These are phyloP conservation scores for Rhipidura dahli DNA, from an alignment of 2,113 vertebrate species.

Conservation along the genomic window DNA sequence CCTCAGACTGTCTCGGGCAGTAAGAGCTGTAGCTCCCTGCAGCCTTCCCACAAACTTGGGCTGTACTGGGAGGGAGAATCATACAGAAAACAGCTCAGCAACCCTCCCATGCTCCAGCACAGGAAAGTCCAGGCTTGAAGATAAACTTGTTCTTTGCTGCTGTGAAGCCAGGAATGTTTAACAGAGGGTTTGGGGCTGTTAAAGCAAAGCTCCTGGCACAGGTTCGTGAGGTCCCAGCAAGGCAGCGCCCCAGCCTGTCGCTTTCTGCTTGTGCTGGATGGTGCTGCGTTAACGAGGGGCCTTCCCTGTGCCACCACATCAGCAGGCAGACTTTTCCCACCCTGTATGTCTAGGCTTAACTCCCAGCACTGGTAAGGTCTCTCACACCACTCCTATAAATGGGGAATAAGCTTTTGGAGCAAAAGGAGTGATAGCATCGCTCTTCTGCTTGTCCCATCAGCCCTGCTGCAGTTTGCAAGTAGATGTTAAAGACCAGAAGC, in stretches of 20 bases:
- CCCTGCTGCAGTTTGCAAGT: background rate
- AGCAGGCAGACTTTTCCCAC: background rate
- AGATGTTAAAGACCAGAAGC: background rate
- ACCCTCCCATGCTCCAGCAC: background rate
- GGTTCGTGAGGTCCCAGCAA: background rate
- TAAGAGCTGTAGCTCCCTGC: background rate
- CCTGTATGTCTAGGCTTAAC: background rate
- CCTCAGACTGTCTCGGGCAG: background rate
- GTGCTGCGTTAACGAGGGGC: background rate
- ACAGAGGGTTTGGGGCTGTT: background rate
- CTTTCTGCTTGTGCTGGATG: background rate
- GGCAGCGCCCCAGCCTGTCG: fast-evolving
- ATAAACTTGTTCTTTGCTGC: background rate
- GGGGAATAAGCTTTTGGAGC: background rate
- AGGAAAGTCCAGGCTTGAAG: background rate
- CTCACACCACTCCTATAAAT: background rate
- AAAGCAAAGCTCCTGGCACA: background rate
- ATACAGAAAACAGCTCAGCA: background rate
- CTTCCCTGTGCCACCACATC: background rate
- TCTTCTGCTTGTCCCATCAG: background rate
- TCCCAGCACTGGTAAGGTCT: background rate
- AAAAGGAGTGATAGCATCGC: background rate
- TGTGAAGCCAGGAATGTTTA: background rate
- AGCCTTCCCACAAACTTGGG: background rate
- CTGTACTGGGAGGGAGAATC: background rate